Percentiles rank a stretch among this genome's conserved stretches.
phyloP scores from a whole-genome alignment of 2,797 vertebrate genomes.

The Falco novaeseelandiae region DNA sequence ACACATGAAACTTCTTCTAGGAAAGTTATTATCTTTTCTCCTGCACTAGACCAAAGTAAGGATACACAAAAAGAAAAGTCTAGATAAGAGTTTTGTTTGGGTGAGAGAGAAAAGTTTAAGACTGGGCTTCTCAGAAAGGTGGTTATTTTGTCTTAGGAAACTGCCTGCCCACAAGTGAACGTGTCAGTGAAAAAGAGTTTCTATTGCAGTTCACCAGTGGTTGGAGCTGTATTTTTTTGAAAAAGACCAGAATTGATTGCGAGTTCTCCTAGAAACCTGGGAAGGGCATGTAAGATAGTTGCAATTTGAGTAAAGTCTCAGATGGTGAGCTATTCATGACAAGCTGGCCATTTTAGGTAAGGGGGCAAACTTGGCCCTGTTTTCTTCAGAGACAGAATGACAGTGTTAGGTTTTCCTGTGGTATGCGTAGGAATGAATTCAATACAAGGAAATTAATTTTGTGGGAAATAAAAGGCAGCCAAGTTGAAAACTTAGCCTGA shows the following conservation, averaged over 20 bases:
- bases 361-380: neutral
- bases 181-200: neutral
- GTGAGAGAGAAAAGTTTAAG: neutral
- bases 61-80: neutral
- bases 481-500: neutral
- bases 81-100: neutral
- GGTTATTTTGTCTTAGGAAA: neutral
- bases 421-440: neutral
- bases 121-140: neutral
- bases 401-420: neutral
- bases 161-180: neutral
- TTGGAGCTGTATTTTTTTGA: neutral
- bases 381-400: neutral
- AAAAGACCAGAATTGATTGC: neutral
- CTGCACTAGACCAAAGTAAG: neutral
- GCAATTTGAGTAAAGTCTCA: neutral
- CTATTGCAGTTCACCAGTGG: neutral
- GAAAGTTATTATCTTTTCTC: neutral
- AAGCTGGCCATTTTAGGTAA: neutral
- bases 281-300: neutral
- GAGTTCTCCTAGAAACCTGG: neutral
- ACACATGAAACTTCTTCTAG: neutral
- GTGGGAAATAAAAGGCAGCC: neutral
- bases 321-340: neutral
- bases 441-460: neutral